Evolutionary conservation across 2,113 vertebrate species (phyloP), one percentile per base, ranked within the genome.

Genomic region (Oryzias javanicus): DNA sequence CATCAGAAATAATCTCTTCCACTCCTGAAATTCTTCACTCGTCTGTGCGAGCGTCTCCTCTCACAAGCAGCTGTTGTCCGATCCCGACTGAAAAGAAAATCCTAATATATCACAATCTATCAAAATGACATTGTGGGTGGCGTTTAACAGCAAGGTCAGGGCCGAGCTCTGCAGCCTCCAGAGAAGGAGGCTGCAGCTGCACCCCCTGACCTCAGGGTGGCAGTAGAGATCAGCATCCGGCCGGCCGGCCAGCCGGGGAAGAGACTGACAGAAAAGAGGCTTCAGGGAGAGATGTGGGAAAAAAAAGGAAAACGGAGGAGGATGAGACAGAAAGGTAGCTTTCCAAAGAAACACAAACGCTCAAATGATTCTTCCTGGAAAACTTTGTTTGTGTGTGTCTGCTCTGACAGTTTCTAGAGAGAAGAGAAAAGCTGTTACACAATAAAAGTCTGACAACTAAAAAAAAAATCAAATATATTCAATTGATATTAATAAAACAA

Each of bases 181-280:
- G 13, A 73, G 20, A 16, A 47, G 4, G 35, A 54, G 2, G 6
- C 59, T 86, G 84, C 81, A 89, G 76, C 66, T 49, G 42, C 73
- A n/a, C 60, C 15, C 62, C 42, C 56, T 64, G 66, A 68, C 86
- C 91, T 84, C 80, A 60, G 79, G 91, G 87, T 89, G 90, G 83
- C 79, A 90, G 86, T 88, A 81, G 73, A 88, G 83, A 82, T 89
- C 85, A 91, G 68, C 79, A 59, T 81, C 53, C 67, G 20, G 41
- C 70, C 47, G 5, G 46, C 49, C 67, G 20, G 41, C 70, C 47
- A 4, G 46, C 49, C 22, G 44, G 6, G 18, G 41, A 18, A 25
- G 17, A 61, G 49, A 67, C 4, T 41, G 42, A 54, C 60, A 53
- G 25, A 44, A 46, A 56, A 50, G 13, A 44, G 42, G 60, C 0